phyloP scores from a whole-genome alignment of 2,888 invertebrate genomes.

The Thymelicus lineola region DNA sequence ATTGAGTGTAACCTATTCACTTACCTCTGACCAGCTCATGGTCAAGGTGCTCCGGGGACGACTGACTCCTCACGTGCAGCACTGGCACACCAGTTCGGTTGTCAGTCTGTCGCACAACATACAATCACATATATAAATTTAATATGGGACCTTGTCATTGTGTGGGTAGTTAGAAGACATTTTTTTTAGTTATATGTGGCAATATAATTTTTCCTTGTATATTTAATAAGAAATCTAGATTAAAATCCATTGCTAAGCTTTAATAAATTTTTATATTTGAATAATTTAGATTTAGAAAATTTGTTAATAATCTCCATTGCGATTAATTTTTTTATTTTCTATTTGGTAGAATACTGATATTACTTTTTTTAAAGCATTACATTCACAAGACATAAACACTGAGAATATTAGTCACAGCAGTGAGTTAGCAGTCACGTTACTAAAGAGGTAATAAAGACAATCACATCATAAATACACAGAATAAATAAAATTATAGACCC shows the following conservation, averaged over 20 bases:
- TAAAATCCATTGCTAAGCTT: no score
- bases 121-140: not conserved
- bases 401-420: slow-evolving; percentile 52
- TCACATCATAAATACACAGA: slow-evolving; percentile 13
- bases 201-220: no score
- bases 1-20: slow-evolving; percentile 44
- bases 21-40: slow-evolving; percentile 67
- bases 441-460: slow-evolving; percentile 19
- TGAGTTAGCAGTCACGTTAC: slow-evolving; percentile 22
- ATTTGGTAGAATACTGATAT: not conserved
- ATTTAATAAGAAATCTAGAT: no score
- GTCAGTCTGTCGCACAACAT: slow-evolving; percentile 60
- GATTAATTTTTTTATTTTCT: no score
- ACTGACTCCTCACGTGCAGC: slow-evolving; percentile 74
- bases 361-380: not conserved
- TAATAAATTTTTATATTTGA: no score
- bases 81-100: slow-evolving; percentile 67
- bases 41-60: slow-evolving; percentile 78
- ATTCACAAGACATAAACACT: not conserved
- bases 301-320: no score
- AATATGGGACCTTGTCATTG: not conserved
- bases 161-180: no score
- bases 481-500: slow-evolving; percentile 4
- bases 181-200: no score
- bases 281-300: no score